phyloP scores from a whole-genome alignment of 2,888 invertebrate genomes.

The Eustalomyia histrio region DNA sequence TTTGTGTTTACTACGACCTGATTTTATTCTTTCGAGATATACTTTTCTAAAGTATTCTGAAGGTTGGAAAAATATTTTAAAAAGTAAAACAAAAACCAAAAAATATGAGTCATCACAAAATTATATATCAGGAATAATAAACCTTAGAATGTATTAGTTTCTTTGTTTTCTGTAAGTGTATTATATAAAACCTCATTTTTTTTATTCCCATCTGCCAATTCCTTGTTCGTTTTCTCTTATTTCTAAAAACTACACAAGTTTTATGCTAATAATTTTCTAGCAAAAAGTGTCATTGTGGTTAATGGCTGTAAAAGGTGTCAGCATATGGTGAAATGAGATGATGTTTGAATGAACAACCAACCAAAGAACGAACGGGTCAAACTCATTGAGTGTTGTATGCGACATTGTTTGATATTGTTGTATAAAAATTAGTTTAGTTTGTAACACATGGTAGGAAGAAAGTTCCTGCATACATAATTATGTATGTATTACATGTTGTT shows the following conservation, averaged over 20 bases:
- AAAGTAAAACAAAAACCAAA: too few relatives aligned
- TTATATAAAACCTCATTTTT: not conserved
- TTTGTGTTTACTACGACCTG: too few relatives aligned
- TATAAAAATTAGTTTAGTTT: constrained; percentile 19
- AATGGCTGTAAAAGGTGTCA: constrained; percentile 64
- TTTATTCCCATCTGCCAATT: not conserved
- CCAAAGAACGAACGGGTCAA: constrained; percentile 55
- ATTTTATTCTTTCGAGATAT: too few relatives aligned
- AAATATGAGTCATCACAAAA: too few relatives aligned
- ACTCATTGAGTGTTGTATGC: constrained; percentile 51
- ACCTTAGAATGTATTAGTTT: too few relatives aligned
- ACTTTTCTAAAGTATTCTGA: too few relatives aligned
- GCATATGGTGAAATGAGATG: constrained; percentile 58
- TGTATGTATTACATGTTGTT: not conserved
- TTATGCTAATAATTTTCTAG: constrained; percentile 58
- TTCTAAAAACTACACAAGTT: constrained; percentile 25
- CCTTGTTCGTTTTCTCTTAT: not conserved
- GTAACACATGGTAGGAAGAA: constrained; percentile 42
- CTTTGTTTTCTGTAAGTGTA: not conserved
- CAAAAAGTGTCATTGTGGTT: constrained; percentile 61
- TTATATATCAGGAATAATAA: too few relatives aligned
- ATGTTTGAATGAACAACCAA: constrained; percentile 34
- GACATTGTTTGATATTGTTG: constrained; percentile 30
- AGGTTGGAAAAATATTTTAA: too few relatives aligned
- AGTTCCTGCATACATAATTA: not conserved